These are phyloP conservation scores for Linyphia triangularis DNA, from an alignment of 2,888 invertebrate genomes.

Conservation along the genomic window DNA sequence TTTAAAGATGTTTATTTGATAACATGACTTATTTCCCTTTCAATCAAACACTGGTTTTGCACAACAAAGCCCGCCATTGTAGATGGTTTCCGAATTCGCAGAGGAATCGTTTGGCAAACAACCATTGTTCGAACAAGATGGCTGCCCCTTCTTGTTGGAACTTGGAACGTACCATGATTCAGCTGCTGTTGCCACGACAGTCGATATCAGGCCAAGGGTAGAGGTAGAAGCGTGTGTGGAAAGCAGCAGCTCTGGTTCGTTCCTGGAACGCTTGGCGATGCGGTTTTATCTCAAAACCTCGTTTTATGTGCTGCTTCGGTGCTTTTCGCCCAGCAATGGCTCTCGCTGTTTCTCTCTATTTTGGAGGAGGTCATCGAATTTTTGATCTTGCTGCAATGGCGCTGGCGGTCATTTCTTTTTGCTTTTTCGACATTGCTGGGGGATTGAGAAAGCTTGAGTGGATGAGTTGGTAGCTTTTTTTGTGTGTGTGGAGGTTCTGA, in stretches of 20 bases:
- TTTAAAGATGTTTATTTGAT: too few species aligned
- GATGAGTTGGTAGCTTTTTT: too few species aligned
- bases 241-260: not conserved
- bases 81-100: not conserved
- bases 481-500: too few species aligned
- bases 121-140: constrained; percentile 17
- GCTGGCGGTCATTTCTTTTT: not conserved
- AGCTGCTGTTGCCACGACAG: constrained; percentile 35
- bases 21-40: too few species aligned
- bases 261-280: constrained; percentile 20
- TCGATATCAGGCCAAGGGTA: constrained; percentile 56
- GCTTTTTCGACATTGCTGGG: too few species aligned
- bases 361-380: constrained; percentile 47
- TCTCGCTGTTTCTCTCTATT: constrained; percentile 2
- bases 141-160: constrained; percentile 40
- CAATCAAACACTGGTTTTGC: too few species aligned
- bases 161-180: not conserved
- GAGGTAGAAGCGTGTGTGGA: constrained; percentile 14
- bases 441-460: too few species aligned
- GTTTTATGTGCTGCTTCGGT: constrained; percentile 25
- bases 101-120: not conserved
- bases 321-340: constrained; percentile 13
- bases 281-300: constrained; percentile 13
- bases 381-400: constrained; percentile 22
- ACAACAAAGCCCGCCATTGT: not conserved